These are phyloP conservation scores for Drosophila neutralis DNA, from an alignment of 2,888 invertebrate genomes.

Conservation along the genomic window DNA sequence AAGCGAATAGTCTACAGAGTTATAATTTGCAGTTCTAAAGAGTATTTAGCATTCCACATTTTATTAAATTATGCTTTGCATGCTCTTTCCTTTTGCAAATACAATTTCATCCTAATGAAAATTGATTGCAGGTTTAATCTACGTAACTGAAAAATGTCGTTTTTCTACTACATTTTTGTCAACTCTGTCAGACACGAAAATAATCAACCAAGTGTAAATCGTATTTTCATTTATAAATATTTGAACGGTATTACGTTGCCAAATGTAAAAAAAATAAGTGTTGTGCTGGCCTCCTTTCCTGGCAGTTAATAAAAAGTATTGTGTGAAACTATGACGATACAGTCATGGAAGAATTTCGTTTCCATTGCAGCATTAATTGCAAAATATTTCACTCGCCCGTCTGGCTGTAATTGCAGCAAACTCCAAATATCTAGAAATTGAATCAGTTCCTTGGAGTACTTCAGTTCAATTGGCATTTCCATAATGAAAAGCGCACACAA, in stretches of 20 bases:
- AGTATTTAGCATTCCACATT: neutral
- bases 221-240: constrained; percentile 33
- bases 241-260: constrained; percentile 12
- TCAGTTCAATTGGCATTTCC: constrained; percentile 34
- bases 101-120: constrained; percentile 10
- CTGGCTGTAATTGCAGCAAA: constrained; percentile 1
- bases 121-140: constrained; percentile 5
- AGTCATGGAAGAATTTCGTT: neutral
- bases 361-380: constrained; percentile 37
- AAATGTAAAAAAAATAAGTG: constrained; percentile 8
- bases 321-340: neutral
- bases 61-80: neutral
- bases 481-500: constrained; percentile 9
- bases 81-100: neutral
- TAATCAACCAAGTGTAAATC: constrained; percentile 22
- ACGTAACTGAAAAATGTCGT: neutral
- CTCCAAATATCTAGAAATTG: neutral
- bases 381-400: constrained; percentile 33
- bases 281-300: neutral
- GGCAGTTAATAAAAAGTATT: constrained; percentile 23
- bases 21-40: neutral
- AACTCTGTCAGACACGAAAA: constrained; percentile 13
- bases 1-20: too few species aligned
- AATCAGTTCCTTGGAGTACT: constrained; percentile 3
- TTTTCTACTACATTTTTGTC: constrained; percentile 5